Conservation (phyloP, 2,797 vertebrate genomes). For the Pteronotus mesoamericanus region DNA sequence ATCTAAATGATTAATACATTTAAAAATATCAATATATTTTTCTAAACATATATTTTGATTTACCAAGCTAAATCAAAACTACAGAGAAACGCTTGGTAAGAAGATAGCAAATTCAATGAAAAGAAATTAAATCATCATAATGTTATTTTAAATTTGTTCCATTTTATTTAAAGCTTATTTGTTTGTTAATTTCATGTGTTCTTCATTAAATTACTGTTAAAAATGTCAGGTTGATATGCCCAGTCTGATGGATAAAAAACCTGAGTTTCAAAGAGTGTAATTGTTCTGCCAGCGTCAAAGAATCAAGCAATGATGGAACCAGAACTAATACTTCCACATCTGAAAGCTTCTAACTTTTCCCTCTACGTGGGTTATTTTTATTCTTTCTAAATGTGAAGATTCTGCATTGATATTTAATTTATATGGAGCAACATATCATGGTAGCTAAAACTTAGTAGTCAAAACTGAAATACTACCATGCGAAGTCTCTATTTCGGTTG, state of each 20-base stretch:
- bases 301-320: background rate
- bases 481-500: background rate
- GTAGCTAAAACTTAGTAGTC: background rate
- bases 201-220: background rate
- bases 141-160: background rate
- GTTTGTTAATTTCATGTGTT: background rate
- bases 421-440: background rate
- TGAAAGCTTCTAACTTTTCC: background rate
- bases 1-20: background rate
- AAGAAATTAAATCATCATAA: slow-evolving; percentile 42
- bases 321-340: background rate
- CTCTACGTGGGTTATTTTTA: background rate
- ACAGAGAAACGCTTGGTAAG: slow-evolving; percentile 68
- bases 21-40: slow-evolving; percentile 56
- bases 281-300: background rate
- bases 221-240: background rate
- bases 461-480: background rate
- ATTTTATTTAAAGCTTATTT: background rate
- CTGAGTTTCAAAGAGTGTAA: background rate
- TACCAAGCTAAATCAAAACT: slow-evolving; percentile 70
- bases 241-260: background rate
- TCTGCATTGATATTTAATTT: background rate
- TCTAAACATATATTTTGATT: slow-evolving; percentile 68
- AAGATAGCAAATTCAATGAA: slow-evolving; percentile 67
- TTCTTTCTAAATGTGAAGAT: background rate